Conservation (phyloP, 1,140 invertebrate species). For the Hypothenemus hampei region DNA sequence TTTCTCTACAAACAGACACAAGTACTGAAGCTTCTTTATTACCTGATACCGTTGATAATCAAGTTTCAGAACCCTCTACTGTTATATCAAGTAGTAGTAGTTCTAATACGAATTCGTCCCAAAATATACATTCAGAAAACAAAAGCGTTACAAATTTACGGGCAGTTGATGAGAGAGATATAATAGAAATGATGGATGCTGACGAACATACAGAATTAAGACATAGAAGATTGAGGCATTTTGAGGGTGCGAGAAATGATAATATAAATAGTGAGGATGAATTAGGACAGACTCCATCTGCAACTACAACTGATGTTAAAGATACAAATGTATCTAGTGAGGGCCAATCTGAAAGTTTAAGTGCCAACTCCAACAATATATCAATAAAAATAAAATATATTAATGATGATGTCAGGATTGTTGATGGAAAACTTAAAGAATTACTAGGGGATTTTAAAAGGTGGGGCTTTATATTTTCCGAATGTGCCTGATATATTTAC, state of each 20-base stretch:
- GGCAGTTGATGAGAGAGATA: conserved; percentile 47
- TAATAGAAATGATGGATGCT: conserved; percentile 54
- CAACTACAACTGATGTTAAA: neutral
- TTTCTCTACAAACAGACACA: conserved; percentile 4
- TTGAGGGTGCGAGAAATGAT: conserved; percentile 7
- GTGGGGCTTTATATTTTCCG: conserved; percentile 46
- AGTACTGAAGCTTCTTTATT: neutral
- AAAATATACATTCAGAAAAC: conserved; percentile 16
- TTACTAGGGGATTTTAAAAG: conserved; percentile 82
- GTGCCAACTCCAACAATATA: conserved; percentile 53
- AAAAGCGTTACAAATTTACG: conserved; percentile 31
- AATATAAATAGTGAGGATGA: neutral
- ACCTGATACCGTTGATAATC: neutral
- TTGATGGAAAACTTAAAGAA: conserved; percentile 70
- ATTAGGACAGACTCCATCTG: neutral
- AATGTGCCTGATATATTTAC: neutral
- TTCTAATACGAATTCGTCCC: neutral
- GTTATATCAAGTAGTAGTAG: neutral
- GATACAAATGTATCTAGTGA: neutral
- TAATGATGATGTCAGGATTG: conserved; percentile 78
- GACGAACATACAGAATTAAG: conserved; percentile 23
- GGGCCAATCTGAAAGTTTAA: neutral
- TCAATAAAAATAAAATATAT: conserved; percentile 79
- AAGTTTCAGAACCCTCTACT: neutral
- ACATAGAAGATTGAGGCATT: conserved; percentile 17